A percentile compares a stretch with the other conserved stretches of the same genome.
Conservation (phyloP, 2,888 invertebrate species). For the Pachymerium ferrugineum region DNA sequence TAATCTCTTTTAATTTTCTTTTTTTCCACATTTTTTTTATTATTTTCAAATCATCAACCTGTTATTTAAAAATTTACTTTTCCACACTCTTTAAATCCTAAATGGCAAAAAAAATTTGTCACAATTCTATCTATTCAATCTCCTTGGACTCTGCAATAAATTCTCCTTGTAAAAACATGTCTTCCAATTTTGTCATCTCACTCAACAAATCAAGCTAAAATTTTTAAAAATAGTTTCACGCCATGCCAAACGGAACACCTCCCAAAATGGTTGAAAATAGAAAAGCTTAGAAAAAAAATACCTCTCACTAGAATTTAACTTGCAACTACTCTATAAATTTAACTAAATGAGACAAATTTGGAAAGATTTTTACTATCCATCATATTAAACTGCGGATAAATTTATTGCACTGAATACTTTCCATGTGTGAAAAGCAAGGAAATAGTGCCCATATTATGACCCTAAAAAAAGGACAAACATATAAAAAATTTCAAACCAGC, state of each 20-base stretch:
- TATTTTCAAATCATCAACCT: background rate
- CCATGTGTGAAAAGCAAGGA: background rate
- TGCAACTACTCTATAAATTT: conserved; percentile 7
- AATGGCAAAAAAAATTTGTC: background rate
- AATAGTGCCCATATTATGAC: background rate
- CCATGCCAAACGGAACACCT: conserved; percentile 23
- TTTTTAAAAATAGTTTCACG: conserved; percentile 25
- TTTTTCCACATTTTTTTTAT: background rate
- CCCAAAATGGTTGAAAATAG: conserved; percentile 20
- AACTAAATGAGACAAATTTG: conserved; percentile 17
- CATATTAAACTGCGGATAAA: background rate
- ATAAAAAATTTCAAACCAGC: too few relatives aligned
- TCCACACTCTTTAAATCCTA: conserved; percentile 6
- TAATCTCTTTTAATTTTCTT: background rate
- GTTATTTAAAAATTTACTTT: too few relatives aligned
- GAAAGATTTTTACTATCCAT: background rate
- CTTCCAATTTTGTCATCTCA: conserved; percentile 24
- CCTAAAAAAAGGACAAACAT: background rate
- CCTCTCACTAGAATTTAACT: background rate
- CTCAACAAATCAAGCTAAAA: conserved; percentile 17
- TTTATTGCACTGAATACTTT: background rate
- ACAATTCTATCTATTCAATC: background rate
- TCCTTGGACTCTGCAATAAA: background rate
- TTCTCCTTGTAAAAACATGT: conserved; percentile 27
- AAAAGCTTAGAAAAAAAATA: background rate